Evolutionary conservation across 2,797 vertebrate genomes (phyloP), one percentile per base, ranked within the genome.

Genomic region (Notolepis coatsorum): DNA sequence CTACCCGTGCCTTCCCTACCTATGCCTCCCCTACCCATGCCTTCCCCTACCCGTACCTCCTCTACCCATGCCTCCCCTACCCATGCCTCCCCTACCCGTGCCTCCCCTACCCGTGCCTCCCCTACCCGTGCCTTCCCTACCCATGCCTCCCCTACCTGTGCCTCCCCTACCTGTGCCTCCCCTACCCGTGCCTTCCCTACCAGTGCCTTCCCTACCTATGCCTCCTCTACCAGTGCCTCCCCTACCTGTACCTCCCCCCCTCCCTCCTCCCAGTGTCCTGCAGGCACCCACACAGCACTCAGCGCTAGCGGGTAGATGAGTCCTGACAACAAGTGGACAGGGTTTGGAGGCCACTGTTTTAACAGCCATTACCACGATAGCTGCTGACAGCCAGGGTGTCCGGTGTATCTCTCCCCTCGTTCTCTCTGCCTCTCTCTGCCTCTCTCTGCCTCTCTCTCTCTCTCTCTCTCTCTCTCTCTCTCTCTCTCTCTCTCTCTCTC

Each of bases 321-420:
- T 82, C 81, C 66, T 79, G 77, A 77, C 82, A 78, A n/a, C n/a
- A 75, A 81, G 80, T 54, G 57, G 81, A 85, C 81, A 78, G 82
- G 71, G 81, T 79, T 70, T 59, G 79, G 73, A 84, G 83, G 84
- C 81, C 81, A 82, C 70, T 69, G 75, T 82, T 87, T 84, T 84
- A 88, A 82, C 82, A 88, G 72, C 81, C 77, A 90, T 90, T 90
- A 88, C 64, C 6, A 1, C 75, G 77, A 90, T 84, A 79, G 77
- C 68, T 74, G 74, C 70, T 84, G 87, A 88, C 87, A 88, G 84
- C 71, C 54, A 18, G 65, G 64, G 73, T 75, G 78, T 51, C 70
- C 46, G n/a, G 49, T 53, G 68, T 9, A 45, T 58, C 46, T 31
- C 48, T 47, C 46, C n/a, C 48, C 23, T 38, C 38, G 43, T n/a